phyloP scores from a whole-genome alignment of 2,113 vertebrate species.

The Gavia stellata region DNA sequence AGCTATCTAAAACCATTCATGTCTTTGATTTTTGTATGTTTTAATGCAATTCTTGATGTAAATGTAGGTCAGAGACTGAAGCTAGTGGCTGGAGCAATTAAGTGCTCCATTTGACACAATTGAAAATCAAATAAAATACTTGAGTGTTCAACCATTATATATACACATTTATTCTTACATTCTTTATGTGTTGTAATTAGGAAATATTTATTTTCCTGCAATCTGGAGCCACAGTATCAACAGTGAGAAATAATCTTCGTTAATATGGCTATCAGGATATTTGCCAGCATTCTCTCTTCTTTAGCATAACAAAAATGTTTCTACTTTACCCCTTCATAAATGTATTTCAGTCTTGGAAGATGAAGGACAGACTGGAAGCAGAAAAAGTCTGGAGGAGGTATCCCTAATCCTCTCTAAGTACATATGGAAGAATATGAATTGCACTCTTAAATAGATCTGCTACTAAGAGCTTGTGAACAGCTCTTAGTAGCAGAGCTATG shows the following conservation, averaged over 20 bases:
- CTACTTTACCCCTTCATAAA: neutral
- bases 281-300: neutral
- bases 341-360: neutral
- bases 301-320: neutral
- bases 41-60: neutral
- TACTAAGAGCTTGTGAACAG: neutral
- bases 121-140: neutral
- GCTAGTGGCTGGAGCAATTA: neutral
- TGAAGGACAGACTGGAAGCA: neutral
- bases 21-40: neutral
- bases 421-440: neutral
- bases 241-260: neutral
- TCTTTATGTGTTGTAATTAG: neutral
- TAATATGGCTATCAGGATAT: neutral
- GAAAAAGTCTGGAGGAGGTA: neutral
- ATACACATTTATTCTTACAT: neutral
- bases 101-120: neutral
- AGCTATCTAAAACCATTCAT: neutral
- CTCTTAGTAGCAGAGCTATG: neutral
- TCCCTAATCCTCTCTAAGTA: neutral
- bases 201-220: neutral
- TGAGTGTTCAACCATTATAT: neutral
- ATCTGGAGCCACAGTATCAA: neutral
- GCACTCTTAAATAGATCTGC: neutral
- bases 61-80: constrained; percentile 12